A percentile compares a stretch with the other conserved stretches of the same genome.
Evolutionary conservation across 2,888 invertebrate species (phyloP).

Genomic region (Alcis repandata): DNA sequence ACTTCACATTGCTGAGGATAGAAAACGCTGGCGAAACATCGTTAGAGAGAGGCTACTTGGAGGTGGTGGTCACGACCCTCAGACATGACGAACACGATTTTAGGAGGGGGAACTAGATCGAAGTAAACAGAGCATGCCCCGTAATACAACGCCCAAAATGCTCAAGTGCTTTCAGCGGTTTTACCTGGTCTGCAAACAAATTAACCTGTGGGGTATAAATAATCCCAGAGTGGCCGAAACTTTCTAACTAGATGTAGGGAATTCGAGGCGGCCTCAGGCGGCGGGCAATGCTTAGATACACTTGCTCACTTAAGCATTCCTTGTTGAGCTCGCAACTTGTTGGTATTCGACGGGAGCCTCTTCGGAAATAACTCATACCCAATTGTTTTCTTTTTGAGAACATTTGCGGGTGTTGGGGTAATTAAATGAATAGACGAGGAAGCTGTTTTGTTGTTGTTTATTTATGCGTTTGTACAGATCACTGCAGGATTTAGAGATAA

Average conservation of each 20-base stretch:
- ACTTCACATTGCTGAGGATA: too few relatives aligned
- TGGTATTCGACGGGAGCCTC: constrained; percentile 43
- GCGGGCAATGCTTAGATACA: constrained; percentile 42
- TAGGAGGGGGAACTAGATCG: too few relatives aligned
- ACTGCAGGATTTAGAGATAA: too few relatives aligned
- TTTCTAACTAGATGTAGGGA: constrained; percentile 59
- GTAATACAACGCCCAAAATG: constrained; percentile 16
- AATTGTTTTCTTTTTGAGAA: constrained; percentile 45
- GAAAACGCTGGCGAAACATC: too few relatives aligned
- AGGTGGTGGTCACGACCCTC: too few relatives aligned
- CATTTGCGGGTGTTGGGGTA: constrained; percentile 12
- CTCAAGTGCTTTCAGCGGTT: constrained; percentile 30
- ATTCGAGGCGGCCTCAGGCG: constrained; percentile 48
- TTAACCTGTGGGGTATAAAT: constrained; percentile 58
- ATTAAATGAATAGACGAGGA: constrained; percentile 11
- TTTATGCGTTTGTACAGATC: not conserved
- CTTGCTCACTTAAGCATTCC: constrained; percentile 42
- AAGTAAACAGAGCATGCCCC: not conserved
- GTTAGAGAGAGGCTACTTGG: too few relatives aligned
- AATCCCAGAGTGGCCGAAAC: constrained; percentile 57
- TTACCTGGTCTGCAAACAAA: constrained; percentile 59
- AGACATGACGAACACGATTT: too few relatives aligned
- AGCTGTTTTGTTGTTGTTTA: constrained; percentile 2
- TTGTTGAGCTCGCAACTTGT: constrained; percentile 40
- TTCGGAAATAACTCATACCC: constrained; percentile 47